Conservation (phyloP, 2,113 vertebrate genomes). For the Proteles cristata region DNA sequence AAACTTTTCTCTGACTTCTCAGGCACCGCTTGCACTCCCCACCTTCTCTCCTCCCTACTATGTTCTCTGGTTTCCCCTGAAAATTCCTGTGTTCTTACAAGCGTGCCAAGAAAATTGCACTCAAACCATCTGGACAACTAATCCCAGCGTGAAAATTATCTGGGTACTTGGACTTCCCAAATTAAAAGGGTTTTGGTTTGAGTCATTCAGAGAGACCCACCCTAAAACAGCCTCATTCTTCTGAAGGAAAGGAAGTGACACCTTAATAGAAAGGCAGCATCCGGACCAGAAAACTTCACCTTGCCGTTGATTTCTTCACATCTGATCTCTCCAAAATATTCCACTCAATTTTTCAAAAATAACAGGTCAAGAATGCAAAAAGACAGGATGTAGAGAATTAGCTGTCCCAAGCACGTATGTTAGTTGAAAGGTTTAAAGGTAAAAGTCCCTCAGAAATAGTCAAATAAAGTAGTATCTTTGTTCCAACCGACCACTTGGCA, state of each 20-base stretch:
- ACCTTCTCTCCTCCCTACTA: not conserved
- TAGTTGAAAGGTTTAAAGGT: slow-evolving; percentile 33
- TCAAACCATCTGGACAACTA: slow-evolving; percentile 77
- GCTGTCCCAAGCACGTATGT: not conserved
- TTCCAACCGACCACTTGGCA: not conserved
- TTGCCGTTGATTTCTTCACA: slow-evolving; percentile 8
- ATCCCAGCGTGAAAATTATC: slow-evolving; percentile 77
- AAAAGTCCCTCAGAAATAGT: slow-evolving; percentile 3
- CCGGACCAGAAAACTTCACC: slow-evolving; percentile 37
- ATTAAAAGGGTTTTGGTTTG: slow-evolving; percentile 63
- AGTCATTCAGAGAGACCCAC: slow-evolving; percentile 67
- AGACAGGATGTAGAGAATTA: not conserved
- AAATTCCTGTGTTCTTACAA: slow-evolving; percentile 73
- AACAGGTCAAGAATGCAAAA: slow-evolving; percentile 14
- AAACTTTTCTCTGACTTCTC: slow-evolving; percentile 17
- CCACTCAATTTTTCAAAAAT: slow-evolving; percentile 37
- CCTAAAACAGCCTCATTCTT: slow-evolving; percentile 48
- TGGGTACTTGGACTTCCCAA: slow-evolving; percentile 69
- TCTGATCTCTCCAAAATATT: not conserved
- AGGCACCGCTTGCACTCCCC: not conserved
- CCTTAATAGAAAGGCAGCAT: not conserved
- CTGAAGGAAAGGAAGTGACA: slow-evolving; percentile 52
- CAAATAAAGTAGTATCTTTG: not conserved
- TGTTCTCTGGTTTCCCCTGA: slow-evolving; percentile 71
- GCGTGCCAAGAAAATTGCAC: slow-evolving; percentile 70